Evolutionary conservation across 2,888 invertebrate genomes (phyloP), one percentile per base, ranked within the genome.

Genomic region (Apotomis turbidana): DNA sequence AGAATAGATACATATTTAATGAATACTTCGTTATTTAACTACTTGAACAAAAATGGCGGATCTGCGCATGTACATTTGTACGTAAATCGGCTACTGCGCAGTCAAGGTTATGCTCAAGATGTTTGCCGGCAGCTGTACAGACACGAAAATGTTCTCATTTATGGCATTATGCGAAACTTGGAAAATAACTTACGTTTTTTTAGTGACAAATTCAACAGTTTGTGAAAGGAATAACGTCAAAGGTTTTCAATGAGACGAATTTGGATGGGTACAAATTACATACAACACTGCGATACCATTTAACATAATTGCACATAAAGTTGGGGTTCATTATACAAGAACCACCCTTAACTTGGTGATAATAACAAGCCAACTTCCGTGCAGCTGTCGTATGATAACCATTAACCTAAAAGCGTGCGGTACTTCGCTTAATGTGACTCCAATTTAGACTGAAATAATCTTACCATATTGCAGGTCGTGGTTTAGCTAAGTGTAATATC

Each of bases 341-440:
- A 63, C 71, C 66, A 59, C 57, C 75, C 75, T 66, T 68, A 75
- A 75, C 41, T 71, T 71, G 71, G 74, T 75, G 75, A 67, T 74
- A 74, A 75, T 75, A 74, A 74, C 75, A 69, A 71, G 71, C 68
- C 69, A 69, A 75, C 71, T 75, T 74, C 71, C 71, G 61, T 54
- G 67, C 66, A 70, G 68, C 71, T 68, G 75, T 79, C 77, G 79
- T 75, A 77, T 79, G 77, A 80, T 82, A 81, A 80, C 81, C 81
- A 83, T 85, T 85, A 82, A 75, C 80, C 81, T 85, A 84, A 85
- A 85, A 85, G 82, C 83, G 74, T 81, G 80, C 68, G 81, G 83
- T 81, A 76, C 78, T 79, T 75, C 63, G 72, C 74, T 76, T 84
- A 83, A 81, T 83, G 82, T 79, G 78, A 79, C 81, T 79, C 78